Evolutionary conservation across 2,888 invertebrate species (phyloP).

Genomic region (Bhutanitis thaidina): DNA sequence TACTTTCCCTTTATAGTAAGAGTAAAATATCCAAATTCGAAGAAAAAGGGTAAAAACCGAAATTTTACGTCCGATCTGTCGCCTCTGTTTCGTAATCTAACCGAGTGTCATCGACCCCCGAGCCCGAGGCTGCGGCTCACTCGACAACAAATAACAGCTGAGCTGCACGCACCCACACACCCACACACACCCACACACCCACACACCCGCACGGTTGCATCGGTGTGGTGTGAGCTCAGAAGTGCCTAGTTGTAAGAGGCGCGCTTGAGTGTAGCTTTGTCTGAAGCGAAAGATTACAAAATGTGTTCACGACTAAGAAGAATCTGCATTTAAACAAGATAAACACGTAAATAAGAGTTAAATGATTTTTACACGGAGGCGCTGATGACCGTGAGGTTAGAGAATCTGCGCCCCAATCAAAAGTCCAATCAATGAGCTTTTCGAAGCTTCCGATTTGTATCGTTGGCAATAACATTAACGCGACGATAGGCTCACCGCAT

Average conservation of each 20-base stretch:
- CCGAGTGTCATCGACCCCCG: conserved; percentile 56
- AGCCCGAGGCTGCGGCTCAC: conserved; percentile 55
- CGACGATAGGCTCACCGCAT: too few relatives aligned
- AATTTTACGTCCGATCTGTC: too few relatives aligned
- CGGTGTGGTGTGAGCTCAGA: conserved; percentile 5
- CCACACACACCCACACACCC: too few relatives aligned
- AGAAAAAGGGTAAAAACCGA: too few relatives aligned
- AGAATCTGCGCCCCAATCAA: too few relatives aligned
- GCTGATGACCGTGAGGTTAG: too few relatives aligned
- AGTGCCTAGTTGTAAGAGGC: not conserved
- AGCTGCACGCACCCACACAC: conserved; percentile 47
- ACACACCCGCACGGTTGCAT: conserved; percentile 8
- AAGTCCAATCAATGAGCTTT: too few relatives aligned
- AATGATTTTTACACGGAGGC: too few relatives aligned
- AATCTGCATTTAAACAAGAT: conserved; percentile 2
- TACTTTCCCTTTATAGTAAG: too few relatives aligned
- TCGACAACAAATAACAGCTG: conserved; percentile 63
- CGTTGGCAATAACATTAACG: too few relatives aligned
- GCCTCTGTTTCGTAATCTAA: conserved; percentile 36
- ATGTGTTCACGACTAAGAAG: not conserved
- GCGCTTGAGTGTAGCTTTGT: not conserved
- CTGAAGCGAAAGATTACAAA: conserved; percentile 8
- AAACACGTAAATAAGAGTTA: not conserved
- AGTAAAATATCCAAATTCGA: too few relatives aligned
- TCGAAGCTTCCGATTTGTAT: too few relatives aligned